Base-by-base conservation (phyloP, 2,888 invertebrate genomes). In the Eurytoma adleriae region DNA sequence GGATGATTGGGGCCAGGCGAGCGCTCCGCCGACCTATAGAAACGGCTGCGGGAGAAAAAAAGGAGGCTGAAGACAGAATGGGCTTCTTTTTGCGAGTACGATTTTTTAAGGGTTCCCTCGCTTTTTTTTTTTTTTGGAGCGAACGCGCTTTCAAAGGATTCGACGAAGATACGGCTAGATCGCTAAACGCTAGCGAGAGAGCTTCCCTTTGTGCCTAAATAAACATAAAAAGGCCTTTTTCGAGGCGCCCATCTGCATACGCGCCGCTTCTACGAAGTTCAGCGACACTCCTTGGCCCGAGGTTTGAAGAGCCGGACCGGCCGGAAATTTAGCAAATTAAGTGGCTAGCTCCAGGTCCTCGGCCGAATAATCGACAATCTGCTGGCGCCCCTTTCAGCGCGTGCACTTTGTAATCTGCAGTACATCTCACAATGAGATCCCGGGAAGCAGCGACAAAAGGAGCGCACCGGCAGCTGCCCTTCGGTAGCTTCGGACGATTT, bases 81-180 rank as follows among this genome's bases (percentile, higher is more conserved):
- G 2, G 18, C 14, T 14, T 40, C 57, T 64, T 64, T 48, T 64
- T 48, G 48, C 48, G 64, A n/a, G 64, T 30, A 40, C 10, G 30
- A 40, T n/a, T 64, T 64, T 64, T 40, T 40, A 10, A 10, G 10
- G 30, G 16, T 7, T 40, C 57, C 40, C 48, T 40, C 10, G 30
- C 5, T 64, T 64, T 64, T 64, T 30, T 62, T 57, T 56, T 18
- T 56, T 18, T 56, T 56, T 20, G 24, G 40, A 14, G 57, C 20
- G 14, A 18, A 30, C 13, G 30, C 4, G 7, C 2, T 40, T 57
- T 57, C 57, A 40, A 57, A 57, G 57, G 40, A 57, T 57, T 57
- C 57, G 20, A 57, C 70, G 40, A 62, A 62, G 16, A 62, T 62
- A 62, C 62, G 50, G 61, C 61, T 24, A 24, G n/a, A 59, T 61